Evolutionary conservation across 2,797 vertebrate genomes (phyloP), one percentile per base, ranked within the genome.

Genomic region (Phaenicophaeus curvirostris): DNA sequence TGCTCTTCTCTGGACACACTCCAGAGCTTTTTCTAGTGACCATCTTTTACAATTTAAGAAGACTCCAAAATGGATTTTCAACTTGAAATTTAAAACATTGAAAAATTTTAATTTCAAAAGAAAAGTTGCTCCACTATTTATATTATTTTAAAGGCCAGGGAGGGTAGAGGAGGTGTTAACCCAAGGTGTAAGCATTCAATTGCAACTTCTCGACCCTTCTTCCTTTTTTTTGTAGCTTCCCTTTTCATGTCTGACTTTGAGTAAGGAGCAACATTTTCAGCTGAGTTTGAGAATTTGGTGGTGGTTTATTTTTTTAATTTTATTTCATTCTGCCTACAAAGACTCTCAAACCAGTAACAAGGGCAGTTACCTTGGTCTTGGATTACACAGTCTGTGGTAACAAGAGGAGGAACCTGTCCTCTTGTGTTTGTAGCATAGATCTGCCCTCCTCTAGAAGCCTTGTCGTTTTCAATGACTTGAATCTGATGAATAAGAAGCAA

Each of bases 331-430:
- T 23, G 41, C 9, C 31, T 30, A 41, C 8, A 20, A 77, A 81
- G 48, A 44, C 17, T 72, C 13, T 33, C n/a, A 62, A 31, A 62
- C 41, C 30, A 67, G 25, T 44, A 67, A 58, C 24, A 69, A 83
- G 50, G 28, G 41, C 9, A n/a, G 48, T 82, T 98, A 99, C 99
- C 99, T 99, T 99, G 99, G 97, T 99, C 99, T 96, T 99, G 98
- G 42, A 98, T 98, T 46, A 98, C 44, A n/a, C 98, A 99, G 88
- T 98, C 97, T 8, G 99, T 99, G 71, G 99, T 99, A 95, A 99
- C 99, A 24, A 99, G 98, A 24, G 99, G 99, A 62, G 99, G 99
- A 57, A 99, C 97, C 92, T 99, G 99, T 89, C 99, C 99, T 97
- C 98, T 98, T 68, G 98, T 65, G 88, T 98, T 99, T 55, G 99